Conservation (phyloP, 1,140 invertebrate genomes). For the Aricia agestis region DNA sequence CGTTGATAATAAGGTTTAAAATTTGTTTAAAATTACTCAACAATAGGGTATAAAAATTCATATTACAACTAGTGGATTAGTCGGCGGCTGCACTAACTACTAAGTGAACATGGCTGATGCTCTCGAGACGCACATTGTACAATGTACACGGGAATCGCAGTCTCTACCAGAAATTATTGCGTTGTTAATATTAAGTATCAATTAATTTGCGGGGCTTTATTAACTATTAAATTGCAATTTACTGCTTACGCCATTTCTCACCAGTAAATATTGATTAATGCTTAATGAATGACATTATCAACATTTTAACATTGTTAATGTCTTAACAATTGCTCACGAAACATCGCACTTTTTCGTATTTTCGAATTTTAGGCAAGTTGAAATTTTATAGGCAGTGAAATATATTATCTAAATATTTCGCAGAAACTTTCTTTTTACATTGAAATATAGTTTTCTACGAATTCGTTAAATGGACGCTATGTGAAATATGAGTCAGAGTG, state of each 20-base stretch:
- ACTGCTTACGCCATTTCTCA: not conserved
- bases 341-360: too few relatives aligned
- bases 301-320: too few relatives aligned
- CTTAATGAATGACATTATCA: not conserved
- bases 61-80: too few relatives aligned
- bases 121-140: not conserved
- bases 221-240: constrained; percentile 2
- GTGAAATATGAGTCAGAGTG: not conserved
- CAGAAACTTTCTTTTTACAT: not conserved
- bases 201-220: not conserved
- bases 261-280: not conserved
- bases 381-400: too few relatives aligned
- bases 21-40: too few relatives aligned
- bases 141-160: not conserved
- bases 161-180: constrained; percentile 4
- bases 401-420: too few relatives aligned
- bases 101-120: not conserved
- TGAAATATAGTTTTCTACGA: not conserved
- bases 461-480: not conserved
- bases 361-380: too few relatives aligned
- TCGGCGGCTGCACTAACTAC: too few relatives aligned
- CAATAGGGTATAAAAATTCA: too few relatives aligned
- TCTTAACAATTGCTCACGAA: too few relatives aligned
- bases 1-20: too few relatives aligned
- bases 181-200: constrained; percentile 8